Base-by-base conservation (phyloP, 2,113 vertebrate species). In the Halcyon senegalensis region DNA sequence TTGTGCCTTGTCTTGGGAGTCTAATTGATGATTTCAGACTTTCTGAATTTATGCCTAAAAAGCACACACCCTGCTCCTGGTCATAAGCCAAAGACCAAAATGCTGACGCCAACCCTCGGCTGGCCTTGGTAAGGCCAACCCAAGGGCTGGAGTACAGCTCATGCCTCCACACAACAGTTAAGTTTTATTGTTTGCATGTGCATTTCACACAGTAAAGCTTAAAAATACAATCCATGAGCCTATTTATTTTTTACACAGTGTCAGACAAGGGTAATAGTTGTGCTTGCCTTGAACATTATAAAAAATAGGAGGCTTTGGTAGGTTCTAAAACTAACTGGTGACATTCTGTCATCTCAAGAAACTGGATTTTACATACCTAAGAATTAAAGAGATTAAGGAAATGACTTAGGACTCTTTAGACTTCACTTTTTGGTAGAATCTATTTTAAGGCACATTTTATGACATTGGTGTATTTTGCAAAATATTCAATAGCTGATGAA, bases 101-200 rank as follows among this genome's bases (percentile, higher is more conserved):
- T 19, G 43, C 51, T 59, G 58, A 73, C 83, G 35, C 8, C 16
- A 23, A 4, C 10, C 46, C 43, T 23, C 24, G 15, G 18, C 9
- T 68, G 37, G 23, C 25, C 60, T 67, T 2, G 3, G 35, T 27
- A 55, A 33, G 28, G 18, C 27, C 46, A 48, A 1, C 0, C 4
- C 25, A 28, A 72, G 46, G 43, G 43, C 46, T 46, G 10, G 19
- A 20, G n/a, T 16, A 14, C 63, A 73, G 28, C 60, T 84, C 18
- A 4, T 1, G 46, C 18, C n/a, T 69, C 48, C 13, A 9, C 2
- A 41, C 9, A 53, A 18, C 56, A 56, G 13, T 3, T 8, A 53
- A 67, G 8, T 27, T 81, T 41, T 12, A 5, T n/a, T 0, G 0
- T 75, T 59, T 11, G 16, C 18, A 43, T 4, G 33, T 31, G 18